These are phyloP conservation scores for Vidua chalybeata DNA, from an alignment of 2,113 vertebrate species.

Conservation along the genomic window DNA sequence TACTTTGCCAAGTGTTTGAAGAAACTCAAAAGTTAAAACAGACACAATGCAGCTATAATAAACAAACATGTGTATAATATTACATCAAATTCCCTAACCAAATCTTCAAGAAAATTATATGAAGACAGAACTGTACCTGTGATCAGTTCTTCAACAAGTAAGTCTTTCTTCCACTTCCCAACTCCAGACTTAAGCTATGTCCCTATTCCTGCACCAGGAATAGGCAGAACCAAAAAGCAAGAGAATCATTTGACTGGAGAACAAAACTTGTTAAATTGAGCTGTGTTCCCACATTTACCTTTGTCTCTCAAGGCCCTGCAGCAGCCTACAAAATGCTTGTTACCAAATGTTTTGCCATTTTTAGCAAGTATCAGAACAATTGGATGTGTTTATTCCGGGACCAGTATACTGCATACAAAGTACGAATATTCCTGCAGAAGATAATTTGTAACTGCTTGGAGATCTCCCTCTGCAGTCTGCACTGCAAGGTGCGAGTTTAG, in stretches of 20 bases:
- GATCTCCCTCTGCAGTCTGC: background rate
- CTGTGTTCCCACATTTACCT: background rate
- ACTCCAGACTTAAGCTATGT: background rate
- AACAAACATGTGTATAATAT: background rate
- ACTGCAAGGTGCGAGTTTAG: background rate
- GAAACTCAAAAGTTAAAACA: background rate
- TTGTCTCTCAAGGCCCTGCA: background rate
- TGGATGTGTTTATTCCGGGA: background rate
- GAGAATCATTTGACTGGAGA: background rate
- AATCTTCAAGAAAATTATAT: background rate
- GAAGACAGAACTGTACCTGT: background rate
- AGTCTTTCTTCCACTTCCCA: background rate
- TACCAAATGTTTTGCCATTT: background rate
- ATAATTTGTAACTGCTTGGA: background rate
- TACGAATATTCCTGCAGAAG: background rate
- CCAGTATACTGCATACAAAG: background rate
- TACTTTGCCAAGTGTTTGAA: background rate
- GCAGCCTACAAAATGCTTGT: background rate
- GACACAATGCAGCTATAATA: background rate
- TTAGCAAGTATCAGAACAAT: background rate
- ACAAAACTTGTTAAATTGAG: background rate
- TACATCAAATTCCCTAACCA: background rate
- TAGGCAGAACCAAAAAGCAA: background rate
- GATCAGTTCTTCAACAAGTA: background rate
- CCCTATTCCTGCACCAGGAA: background rate